phyloP scores from a whole-genome alignment of 2,113 vertebrate genomes.

The Siniperca knerii region DNA sequence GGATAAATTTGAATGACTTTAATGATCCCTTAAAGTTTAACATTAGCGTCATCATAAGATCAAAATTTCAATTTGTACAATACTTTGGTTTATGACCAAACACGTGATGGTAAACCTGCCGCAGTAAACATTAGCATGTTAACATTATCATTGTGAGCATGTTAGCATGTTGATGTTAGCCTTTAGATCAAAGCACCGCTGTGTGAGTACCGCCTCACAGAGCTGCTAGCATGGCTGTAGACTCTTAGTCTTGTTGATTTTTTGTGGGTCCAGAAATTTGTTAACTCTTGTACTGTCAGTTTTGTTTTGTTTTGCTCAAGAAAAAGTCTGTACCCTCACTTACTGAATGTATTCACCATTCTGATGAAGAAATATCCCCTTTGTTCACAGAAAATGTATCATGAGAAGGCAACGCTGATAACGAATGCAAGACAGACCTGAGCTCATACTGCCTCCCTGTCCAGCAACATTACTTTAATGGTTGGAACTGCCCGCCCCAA shows the following conservation, averaged over 20 bases:
- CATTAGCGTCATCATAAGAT: not conserved
- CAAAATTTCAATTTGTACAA: not conserved
- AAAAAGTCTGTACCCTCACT: not conserved
- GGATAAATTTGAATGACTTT: not conserved
- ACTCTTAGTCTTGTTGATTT: not conserved
- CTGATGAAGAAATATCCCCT: not conserved
- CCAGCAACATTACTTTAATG: conserved; percentile 78
- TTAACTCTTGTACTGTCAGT: not conserved
- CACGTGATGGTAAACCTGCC: not conserved
- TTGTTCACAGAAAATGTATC: conserved; percentile 66
- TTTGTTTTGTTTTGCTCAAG: not conserved
- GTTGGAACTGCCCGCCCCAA: conserved; percentile 79
- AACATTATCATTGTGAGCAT: not conserved
- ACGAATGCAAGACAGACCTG: conserved; percentile 62
- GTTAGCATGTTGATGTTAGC: not conserved
- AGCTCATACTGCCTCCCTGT: conserved; percentile 63
- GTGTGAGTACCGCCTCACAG: not conserved
- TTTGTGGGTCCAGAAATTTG: not conserved
- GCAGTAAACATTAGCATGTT: not conserved
- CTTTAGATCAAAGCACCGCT: not conserved
- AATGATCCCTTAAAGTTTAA: not conserved
- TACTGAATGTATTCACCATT: not conserved
- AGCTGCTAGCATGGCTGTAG: not conserved
- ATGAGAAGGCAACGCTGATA: conserved; percentile 50
- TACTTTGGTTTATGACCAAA: not conserved